phyloP scores from a whole-genome alignment of 2,113 vertebrate species.

The Pogonocichla stellata region DNA sequence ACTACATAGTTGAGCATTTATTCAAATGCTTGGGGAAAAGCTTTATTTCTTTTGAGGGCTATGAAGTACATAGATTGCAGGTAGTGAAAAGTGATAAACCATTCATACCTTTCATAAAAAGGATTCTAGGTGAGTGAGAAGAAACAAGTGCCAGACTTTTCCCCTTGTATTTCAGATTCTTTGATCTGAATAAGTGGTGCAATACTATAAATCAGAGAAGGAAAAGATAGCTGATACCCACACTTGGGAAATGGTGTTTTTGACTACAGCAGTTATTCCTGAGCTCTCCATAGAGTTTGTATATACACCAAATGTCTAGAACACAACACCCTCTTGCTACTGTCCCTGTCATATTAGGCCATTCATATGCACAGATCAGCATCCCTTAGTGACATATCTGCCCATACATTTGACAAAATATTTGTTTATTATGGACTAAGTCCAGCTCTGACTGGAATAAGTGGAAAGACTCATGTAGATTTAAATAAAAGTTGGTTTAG shows the following conservation, averaged over 20 bases:
- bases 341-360: neutral
- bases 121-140: neutral
- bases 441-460: slow-evolving; percentile 22
- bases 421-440: slow-evolving; percentile 20
- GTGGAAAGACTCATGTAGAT: neutral
- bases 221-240: neutral
- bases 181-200: neutral
- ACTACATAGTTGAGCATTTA: neutral
- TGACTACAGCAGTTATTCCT: neutral
- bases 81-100: neutral
- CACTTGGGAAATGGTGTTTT: neutral
- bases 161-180: neutral
- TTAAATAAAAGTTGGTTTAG: slow-evolving; percentile 11
- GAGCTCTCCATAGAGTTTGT: neutral
- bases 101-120: neutral
- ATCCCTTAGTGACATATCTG: neutral
- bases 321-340: neutral
- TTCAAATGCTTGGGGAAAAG: neutral
- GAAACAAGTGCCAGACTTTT: neutral
- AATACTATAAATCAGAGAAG: neutral
- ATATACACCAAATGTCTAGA: neutral
- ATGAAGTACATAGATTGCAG: neutral
- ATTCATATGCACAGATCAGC: neutral
- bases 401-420: neutral
- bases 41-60: neutral